Evolutionary conservation across 2,113 vertebrate genomes (phyloP), one percentile per base, ranked within the genome.

Genomic region (Elephantulus edwardii): DNA sequence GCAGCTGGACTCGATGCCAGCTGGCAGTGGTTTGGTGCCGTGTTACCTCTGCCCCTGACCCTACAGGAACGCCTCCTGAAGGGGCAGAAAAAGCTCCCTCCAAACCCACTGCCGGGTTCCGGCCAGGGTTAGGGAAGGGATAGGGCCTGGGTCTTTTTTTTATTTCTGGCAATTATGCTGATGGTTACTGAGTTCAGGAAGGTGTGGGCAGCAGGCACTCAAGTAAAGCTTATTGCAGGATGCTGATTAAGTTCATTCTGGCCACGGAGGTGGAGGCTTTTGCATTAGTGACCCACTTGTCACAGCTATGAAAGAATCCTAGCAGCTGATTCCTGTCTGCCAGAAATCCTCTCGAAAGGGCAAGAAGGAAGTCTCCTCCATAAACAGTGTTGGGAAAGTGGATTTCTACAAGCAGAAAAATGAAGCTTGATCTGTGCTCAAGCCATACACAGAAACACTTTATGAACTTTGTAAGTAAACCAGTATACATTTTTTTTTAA

Each of bases 1-100:
- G 30, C 28, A 33, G 58, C 14, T 62, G 58, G 58, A 62, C 3
- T 12, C 28, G 1, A 62, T 4, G 11, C 28, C 58, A 33, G 30
- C 56, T 62, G 30, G 58, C 13, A n/a, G 81, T 10, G 56, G 52
- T 13, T n/a, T 28, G 74, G 12, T 8, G 68, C 0, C 0, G 35
- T 1, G 44, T 70, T 38, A 42, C 56, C 70, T 71, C 62, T 28
- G 26, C 38, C 42, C 64, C 58, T 38, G n/a, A 30, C 48, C 14
- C 30, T 3, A n/a, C 28, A 42, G 0, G 0, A 44, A 50, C 46
- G 24, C 4, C 16, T 16, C 26, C 44, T 60, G n/a, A n/a, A n/a
- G 38, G 46, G 9, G n/a, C 33, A 20, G 19, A 76, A 16, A 46
- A 83, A 30, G 44, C 46, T 28, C 62, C 10, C 35, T 71, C 82